Evolutionary conservation across 2,797 vertebrate species (phyloP), one percentile per base, ranked within the genome.

Genomic region (Hephaestus fuliginosus): DNA sequence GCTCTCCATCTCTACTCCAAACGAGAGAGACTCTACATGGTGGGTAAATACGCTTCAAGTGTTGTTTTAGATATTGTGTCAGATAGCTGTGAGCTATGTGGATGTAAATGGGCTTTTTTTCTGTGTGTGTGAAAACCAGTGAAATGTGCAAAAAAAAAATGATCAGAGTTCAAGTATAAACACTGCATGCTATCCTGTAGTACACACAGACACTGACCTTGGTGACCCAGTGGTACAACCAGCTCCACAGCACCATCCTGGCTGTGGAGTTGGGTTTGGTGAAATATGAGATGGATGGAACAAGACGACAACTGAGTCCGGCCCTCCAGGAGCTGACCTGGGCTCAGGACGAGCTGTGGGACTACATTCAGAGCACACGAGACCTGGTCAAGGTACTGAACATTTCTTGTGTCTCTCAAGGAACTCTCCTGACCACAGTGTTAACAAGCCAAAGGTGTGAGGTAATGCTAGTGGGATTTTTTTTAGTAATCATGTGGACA

Each of bases 161-260:
- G 49, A 39, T 46, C 28, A 55, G 7, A 46, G 1, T 36, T 53
- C 2, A 18, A 13, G 22, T 30, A 11, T 70, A 63, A 55, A 63
- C 15, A 3, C 9, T 58, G 8, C 11, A 9, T 39, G 81, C 58
- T 80, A 25, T 80, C 20, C 43, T 76, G 43, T 30, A 95, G 94
- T 93, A 90, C 86, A 91, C 89, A 72, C 93, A 89, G 82, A 95
- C 92, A 22, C 90, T 96, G 86, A 91, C 88, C 74, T 85, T 94
- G 90, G 90, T 96, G 87, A 89, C 89, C 75, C 93, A 96, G 25
- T 94, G 93, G 92, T 96, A 95, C 87, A 95, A 96, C 88, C 92
- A 93, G 58, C 88, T 96, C 60, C 77, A 89, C 80, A 94, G 92
- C 74, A 96, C 92, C 8, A 78, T 96, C 70, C 88, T 96, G 55